Evolutionary conservation across 30 jellyfish, hydroid and myxozoan genomes (phyloP).

Genomic region (Chrysaora quinquecirrha): DNA sequence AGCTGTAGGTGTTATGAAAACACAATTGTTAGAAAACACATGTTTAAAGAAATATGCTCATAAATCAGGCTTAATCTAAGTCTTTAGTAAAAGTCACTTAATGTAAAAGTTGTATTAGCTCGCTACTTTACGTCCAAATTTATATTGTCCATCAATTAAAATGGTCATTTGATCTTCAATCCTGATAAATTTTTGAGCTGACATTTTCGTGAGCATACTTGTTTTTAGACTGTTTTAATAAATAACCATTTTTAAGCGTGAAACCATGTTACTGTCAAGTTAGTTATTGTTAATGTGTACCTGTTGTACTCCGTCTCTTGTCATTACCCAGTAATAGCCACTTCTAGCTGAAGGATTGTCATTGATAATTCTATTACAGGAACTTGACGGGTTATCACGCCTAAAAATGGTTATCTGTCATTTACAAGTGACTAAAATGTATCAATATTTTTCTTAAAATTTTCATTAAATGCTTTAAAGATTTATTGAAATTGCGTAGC

Average conservation of each 20-base stretch:
- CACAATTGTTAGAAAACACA: too few relatives aligned
- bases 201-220: too few relatives aligned
- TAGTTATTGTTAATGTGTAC: conserved; percentile 18
- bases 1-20: too few relatives aligned
- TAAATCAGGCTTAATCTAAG: too few relatives aligned
- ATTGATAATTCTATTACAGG: conserved; percentile 86
- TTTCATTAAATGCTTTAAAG: neutral
- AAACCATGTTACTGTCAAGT: neutral
- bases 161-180: too few relatives aligned
- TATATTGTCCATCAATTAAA: too few relatives aligned
- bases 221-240: neutral
- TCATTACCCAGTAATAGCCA: conserved; percentile 84
- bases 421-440: neutral
- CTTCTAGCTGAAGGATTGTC: conserved; percentile 96
- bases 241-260: conserved; percentile 3
- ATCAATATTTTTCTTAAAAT: neutral
- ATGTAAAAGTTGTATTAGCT: too few relatives aligned
- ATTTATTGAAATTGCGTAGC: too few relatives aligned
- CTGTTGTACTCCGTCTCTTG: conserved; percentile 78
- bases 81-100: too few relatives aligned
- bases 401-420: conserved; percentile 58
- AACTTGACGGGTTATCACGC: conserved; percentile 88
- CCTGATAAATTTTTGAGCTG: too few relatives aligned
- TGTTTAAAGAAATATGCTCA: too few relatives aligned
- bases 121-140: too few relatives aligned